Evolutionary conservation across 1,140 invertebrate genomes (phyloP), one percentile per base, ranked within the genome.

Genomic region (Metopolophium dirhodum): DNA sequence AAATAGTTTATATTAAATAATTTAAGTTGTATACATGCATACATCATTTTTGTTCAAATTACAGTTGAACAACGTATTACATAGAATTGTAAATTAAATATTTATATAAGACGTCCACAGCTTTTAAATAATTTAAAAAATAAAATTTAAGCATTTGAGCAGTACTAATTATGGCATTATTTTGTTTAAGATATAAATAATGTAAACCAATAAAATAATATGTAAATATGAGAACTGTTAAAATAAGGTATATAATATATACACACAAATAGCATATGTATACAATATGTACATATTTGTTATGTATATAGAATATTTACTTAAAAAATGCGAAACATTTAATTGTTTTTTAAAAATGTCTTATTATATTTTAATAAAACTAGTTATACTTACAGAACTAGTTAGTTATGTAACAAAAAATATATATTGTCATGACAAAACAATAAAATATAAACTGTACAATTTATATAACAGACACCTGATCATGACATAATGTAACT

Each of bases 391-490:
- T 68, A 90, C 26, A 90, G 89, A 61, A 90, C 89, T 90, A 90
- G 26, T 68, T 90, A 90, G 89, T 90, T 61, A 90, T 90, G 89
- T 90, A 90, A 90, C 89, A 90, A 90, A 90, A 90, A 90, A 90
- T 90, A 90, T 90, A 90, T 92, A 82, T 83, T 35, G 47, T 92
- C 61, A 49, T 82, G 68, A 92, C n/a, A 83, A 91, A 92, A 92
- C 90, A 92, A 41, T 68, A 68, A 92, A 93, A 93, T 85, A 93
- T 93, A 93, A 86, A 93, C 77, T 93, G 77, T 86, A 93, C 91
- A 93, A 57, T 85, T 93, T 83, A 93, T 93, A 51, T 83, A 93
- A 93, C 91, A 93, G 82, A 93, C 77, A 93, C 91, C 91, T 93
- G 49, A 85, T 85, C 49, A 85, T 54, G 68, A 54, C 68, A 41